Evolutionary conservation across 2,888 invertebrate genomes (phyloP).

Genomic region (Campoplex nolae): DNA sequence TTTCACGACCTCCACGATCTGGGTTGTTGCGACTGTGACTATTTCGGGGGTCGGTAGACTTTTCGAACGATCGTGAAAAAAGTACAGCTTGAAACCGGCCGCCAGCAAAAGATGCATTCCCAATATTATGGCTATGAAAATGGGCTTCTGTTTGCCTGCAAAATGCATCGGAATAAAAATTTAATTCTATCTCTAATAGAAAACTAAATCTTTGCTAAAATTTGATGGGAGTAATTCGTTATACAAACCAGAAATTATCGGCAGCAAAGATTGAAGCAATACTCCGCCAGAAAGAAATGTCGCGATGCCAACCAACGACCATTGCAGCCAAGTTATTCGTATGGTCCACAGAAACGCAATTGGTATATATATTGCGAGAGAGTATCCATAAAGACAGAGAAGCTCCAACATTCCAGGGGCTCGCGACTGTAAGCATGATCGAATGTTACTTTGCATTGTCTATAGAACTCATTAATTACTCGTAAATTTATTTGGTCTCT

Average conservation of each 20-base stretch:
- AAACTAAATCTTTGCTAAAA: background rate
- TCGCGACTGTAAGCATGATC: constrained; percentile 81
- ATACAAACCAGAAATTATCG: constrained; percentile 86
- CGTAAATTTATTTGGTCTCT: too few relatives aligned
- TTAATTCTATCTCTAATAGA: constrained; percentile 25
- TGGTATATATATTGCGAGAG: constrained; percentile 96
- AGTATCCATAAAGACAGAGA: constrained; percentile 98
- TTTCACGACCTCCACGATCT: constrained; percentile 33
- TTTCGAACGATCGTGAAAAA: constrained; percentile 88
- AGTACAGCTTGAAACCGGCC: constrained; percentile 94
- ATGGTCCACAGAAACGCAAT: constrained; percentile 97
- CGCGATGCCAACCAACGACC: constrained; percentile 93
- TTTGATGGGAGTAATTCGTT: background rate
- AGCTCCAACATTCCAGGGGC: constrained; percentile 92
- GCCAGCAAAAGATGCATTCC: constrained; percentile 93
- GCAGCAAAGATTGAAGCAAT: constrained; percentile 92
- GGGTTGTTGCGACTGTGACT: constrained; percentile 15
- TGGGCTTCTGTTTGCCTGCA: constrained; percentile 86
- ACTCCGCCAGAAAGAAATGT: constrained; percentile 94
- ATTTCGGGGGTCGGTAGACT: background rate
- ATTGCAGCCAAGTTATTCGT: constrained; percentile 92
- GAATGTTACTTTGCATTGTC: background rate
- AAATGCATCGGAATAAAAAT: constrained; percentile 41
- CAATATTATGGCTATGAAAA: constrained; percentile 89
- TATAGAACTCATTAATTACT: background rate